Percentiles rank a stretch among this genome's conserved stretches.
phyloP scores from a whole-genome alignment of 1,140 invertebrate species.

The Leptopilina clavipes region DNA sequence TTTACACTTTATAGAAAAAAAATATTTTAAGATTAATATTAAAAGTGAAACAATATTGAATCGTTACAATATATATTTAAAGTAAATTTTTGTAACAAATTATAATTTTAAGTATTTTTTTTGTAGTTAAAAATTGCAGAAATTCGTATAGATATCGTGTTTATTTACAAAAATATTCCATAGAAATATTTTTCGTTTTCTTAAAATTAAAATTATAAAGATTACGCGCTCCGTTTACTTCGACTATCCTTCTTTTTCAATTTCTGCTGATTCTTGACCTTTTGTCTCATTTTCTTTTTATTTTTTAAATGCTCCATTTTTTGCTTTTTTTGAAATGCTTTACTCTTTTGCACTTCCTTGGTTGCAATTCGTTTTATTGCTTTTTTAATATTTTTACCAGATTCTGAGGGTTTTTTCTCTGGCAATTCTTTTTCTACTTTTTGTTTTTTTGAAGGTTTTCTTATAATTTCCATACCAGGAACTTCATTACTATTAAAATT shows the following conservation, averaged over 20 bases:
- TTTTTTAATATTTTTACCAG: conserved; percentile 80
- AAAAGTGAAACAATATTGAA: background rate
- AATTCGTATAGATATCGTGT: conserved; percentile 4
- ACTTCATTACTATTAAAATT: conserved; percentile 66
- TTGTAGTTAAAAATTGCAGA: conserved; percentile 25
- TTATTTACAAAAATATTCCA: conserved; percentile 37
- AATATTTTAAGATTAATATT: no score
- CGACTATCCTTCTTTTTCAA: conserved; percentile 33
- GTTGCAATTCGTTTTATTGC: conserved; percentile 80
- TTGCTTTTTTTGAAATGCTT: conserved; percentile 83
- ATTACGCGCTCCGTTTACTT: background rate
- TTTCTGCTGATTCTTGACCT: conserved; percentile 34
- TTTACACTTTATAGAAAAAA: no score
- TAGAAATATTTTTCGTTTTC: background rate
- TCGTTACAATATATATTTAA: conserved; percentile 34
- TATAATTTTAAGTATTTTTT: no score
- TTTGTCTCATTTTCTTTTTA: conserved; percentile 53
- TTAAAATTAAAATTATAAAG: background rate
- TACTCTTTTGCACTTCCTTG: conserved; percentile 82
- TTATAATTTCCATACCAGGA: conserved; percentile 77
- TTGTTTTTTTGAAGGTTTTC: conserved; percentile 48
- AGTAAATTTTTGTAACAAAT: conserved; percentile 39
- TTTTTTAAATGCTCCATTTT: conserved; percentile 76
- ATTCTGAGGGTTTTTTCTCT: conserved; percentile 58
- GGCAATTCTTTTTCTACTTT: conserved; percentile 44